phyloP scores from a whole-genome alignment of 2,797 vertebrate genomes.

The Enteromius mattozi region DNA sequence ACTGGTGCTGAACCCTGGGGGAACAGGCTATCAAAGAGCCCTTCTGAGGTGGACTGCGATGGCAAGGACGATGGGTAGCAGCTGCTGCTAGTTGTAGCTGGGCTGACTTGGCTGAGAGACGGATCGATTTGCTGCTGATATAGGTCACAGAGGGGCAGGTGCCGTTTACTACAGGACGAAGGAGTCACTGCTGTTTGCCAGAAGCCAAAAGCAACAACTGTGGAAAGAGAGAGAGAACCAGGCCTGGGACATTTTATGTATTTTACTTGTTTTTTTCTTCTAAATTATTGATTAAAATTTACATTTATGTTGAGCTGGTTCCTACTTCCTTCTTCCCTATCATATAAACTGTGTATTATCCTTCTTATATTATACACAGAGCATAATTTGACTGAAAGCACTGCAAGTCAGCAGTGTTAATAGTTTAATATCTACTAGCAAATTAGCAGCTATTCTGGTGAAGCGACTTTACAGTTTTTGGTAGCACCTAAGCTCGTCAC shows the following conservation, averaged over 20 bases:
- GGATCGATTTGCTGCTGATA: background rate
- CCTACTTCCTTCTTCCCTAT: too few relatives aligned
- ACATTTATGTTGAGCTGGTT: too few relatives aligned
- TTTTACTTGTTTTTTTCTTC: too few relatives aligned
- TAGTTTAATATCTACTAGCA: background rate
- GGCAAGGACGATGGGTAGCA: background rate
- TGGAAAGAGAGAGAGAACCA: background rate
- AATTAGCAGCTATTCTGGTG: background rate
- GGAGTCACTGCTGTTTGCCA: background rate
- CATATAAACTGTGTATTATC: too few relatives aligned
- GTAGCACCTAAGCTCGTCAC: background rate
- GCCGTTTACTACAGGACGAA: background rate
- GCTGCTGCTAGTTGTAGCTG: background rate
- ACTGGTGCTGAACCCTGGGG: background rate
- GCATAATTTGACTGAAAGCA: background rate
- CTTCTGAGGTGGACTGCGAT: background rate
- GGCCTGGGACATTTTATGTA: background rate
- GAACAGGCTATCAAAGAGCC: background rate
- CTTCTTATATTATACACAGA: background rate
- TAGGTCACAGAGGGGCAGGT: background rate
- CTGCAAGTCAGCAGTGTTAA: background rate
- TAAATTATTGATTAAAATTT: too few relatives aligned
- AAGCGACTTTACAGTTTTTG: constrained; percentile 6
- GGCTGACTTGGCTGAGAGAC: background rate
- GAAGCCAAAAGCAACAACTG: background rate